Base-by-base conservation (phyloP, 2,797 vertebrate species). In the Rhinatrema bivittatum region DNA sequence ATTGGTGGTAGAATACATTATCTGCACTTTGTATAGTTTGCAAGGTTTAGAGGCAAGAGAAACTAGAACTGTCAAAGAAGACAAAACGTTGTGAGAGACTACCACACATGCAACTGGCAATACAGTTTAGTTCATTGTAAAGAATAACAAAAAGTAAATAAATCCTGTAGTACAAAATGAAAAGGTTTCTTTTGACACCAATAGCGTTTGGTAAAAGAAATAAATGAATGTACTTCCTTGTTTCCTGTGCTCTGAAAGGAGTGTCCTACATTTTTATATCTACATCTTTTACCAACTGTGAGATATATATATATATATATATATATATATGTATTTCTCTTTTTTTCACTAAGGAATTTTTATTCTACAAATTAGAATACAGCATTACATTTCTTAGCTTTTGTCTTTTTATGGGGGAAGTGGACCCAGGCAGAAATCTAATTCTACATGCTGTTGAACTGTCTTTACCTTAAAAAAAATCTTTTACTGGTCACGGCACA, bases 201-300 rank as follows among this genome's bases (percentile, higher is more conserved):
- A 71, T 23, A 66, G 48, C 50, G 42, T 76, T 82, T 82, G 63
- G 32, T 73, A 65, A 67, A 31, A 46, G 71, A 73, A 49, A 53
- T 31, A 56, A 31, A 73, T 61, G 55, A 75, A 79, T 65, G 70
- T 78, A 82, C 55, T 76, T 78, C 65, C 70, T 57, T 5, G 3
- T 64, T 67, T 73, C 79, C 80, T 71, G 51, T 68, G 31, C 59
- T 75, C 72, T 68, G 68, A 61, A 74, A 78, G 67, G 60, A 81
- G 78, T 58, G 65, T 62, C 59, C 65, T 70, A 56, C 86, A 81
- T 73, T 83, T 77, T 87, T 88, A 78, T 87, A 90, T 79, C 81
- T 88, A 87, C 94, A 85, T 89, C 73, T 76, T 72, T 76, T 84
- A 78, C 81, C 82, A 90, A 92, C 91, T 92, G 91, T 94, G 90